phyloP scores from a whole-genome alignment of 1,140 invertebrate genomes.

The Eueides isabella region DNA sequence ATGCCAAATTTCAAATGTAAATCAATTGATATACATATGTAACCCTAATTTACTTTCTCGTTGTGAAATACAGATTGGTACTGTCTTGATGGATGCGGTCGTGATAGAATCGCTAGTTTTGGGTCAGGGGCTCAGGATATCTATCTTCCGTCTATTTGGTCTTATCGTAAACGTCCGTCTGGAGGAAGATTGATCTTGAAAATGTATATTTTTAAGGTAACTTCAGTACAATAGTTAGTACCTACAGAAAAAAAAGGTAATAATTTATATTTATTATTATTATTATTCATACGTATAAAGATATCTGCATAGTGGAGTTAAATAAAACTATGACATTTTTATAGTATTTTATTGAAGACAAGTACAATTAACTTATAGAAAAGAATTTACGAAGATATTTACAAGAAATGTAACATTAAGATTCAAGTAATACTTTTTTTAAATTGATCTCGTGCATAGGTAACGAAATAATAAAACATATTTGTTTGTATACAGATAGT shows the following conservation, averaged over 20 bases:
- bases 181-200: conserved; percentile 14
- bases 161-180: conserved; percentile 15
- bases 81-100: conserved; percentile 30
- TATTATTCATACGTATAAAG: too few species aligned
- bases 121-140: conserved; percentile 25
- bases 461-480: conserved; percentile 31
- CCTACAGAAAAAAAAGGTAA: not conserved
- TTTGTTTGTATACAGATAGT: conserved; percentile 18
- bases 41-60: conserved; percentile 23
- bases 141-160: conserved; percentile 21
- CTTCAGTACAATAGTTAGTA: not conserved
- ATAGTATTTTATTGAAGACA: conserved; percentile 74
- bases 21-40: conserved; percentile 18
- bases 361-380: conserved; percentile 75
- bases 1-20: not conserved
- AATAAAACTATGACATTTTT: conserved; percentile 17
- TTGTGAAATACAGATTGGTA: conserved; percentile 16
- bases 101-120: conserved; percentile 27
- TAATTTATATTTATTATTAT: too few species aligned
- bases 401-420: conserved; percentile 71
- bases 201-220: not conserved
- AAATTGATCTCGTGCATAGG: conserved; percentile 4
- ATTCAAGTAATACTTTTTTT: conserved; percentile 51
- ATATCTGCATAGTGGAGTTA: not conserved
- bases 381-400: conserved; percentile 77